Evolutionary conservation across 2,888 invertebrate species (phyloP), one percentile per base, ranked within the genome.

Genomic region (Cephus pulcher): DNA sequence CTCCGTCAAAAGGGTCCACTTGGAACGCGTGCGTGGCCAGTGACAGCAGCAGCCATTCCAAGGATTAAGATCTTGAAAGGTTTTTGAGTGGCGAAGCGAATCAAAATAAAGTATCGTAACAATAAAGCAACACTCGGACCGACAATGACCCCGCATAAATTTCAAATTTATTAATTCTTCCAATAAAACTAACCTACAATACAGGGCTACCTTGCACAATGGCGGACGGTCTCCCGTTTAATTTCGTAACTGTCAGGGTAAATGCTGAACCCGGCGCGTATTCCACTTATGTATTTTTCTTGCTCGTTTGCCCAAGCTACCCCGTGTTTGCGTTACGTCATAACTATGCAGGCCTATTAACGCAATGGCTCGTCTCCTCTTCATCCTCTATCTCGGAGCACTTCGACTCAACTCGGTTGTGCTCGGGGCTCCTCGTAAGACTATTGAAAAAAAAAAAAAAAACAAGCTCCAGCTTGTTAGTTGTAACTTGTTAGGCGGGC

Each of bases 401-500:
- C 73, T 35, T 56, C 68, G 34, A 32, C 79, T 75, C 40, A 76
- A 75, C 73, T 76, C 69, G 34, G 76, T 71, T 74, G 75, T 37
- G 32, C 71, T 56, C 56, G 56, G 56, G 56, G 56, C 56, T 23
- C 23, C 56, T 56, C 56, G 56, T 56, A 23, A 77, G 79, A 75
- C 75, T 76, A 77, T 79, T 76, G 73, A 73, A 77, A 76, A 75
- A 82, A 76, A 84, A 33, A 3, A 33, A 84, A 75, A 82, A 76
- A 84, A 33, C 0, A 33, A 84, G 84, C 82, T 82, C 80, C 80
- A 83, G 84, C 86, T 87, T 84, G 85, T 86, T 86, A 87, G 83
- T 80, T 82, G 81, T 80, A 81, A 87, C 84, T 87, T 85, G 86
- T 86, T 86, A 86, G 83, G 80, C 81, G 78, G 76, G 77, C 79